A percentile compares a stretch with the other conserved stretches of the same genome.
These are phyloP conservation scores for Drosophila obscura DNA, from an alignment of 1,140 invertebrate species.

Conservation along the genomic window DNA sequence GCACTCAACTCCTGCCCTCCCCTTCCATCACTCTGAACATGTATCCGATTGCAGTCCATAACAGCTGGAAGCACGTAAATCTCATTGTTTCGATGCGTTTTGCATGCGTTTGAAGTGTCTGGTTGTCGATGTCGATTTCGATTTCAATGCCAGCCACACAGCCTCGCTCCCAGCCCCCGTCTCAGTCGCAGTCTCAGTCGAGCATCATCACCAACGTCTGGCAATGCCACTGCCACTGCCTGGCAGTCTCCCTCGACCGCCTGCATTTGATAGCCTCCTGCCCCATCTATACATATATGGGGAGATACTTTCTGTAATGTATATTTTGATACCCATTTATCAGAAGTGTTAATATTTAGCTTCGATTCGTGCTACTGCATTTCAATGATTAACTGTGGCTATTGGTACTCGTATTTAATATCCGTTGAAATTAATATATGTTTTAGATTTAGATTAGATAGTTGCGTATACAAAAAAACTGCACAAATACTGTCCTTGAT, in stretches of 20 bases:
- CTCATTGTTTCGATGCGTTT: constrained; percentile 78
- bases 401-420: too few species aligned
- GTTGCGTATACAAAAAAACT: too few species aligned
- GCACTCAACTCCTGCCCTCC: constrained; percentile 17
- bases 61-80: constrained; percentile 77
- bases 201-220: constrained; percentile 20
- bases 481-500: too few species aligned
- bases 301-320: constrained; percentile 26
- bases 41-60: constrained; percentile 78
- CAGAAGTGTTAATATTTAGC: too few species aligned
- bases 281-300: constrained; percentile 15
- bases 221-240: background rate
- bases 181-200: background rate
- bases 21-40: constrained; percentile 20
- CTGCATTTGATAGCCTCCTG: constrained; percentile 61
- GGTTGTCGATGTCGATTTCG: constrained; percentile 61
- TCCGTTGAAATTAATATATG: too few species aligned
- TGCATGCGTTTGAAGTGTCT: constrained; percentile 72
- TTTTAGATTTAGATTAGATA: too few species aligned
- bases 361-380: too few species aligned
- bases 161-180: constrained; percentile 2
- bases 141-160: constrained; percentile 63
- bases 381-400: too few species aligned
- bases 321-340: constrained; percentile 9
- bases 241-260: background rate